These are phyloP conservation scores for Hydrophis major DNA, from an alignment of 2,797 vertebrate genomes.

Conservation along the genomic window DNA sequence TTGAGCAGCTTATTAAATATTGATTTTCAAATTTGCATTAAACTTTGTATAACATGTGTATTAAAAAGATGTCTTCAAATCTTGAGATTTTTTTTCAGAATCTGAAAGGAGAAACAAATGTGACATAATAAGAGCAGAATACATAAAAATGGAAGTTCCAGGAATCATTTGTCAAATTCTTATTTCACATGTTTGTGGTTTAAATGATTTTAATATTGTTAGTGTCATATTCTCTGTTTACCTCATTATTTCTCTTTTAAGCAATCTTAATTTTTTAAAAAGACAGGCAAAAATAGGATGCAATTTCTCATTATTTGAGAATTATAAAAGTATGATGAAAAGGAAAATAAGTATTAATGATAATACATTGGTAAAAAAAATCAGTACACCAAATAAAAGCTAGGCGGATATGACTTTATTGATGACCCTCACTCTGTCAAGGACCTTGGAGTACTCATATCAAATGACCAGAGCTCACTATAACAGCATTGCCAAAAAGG, in stretches of 20 bases:
- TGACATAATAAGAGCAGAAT: not conserved
- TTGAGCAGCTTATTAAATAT: not conserved
- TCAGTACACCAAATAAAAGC: too few species aligned
- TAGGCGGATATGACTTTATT: too few species aligned
- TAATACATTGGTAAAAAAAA: not conserved
- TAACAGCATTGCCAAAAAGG: too few species aligned
- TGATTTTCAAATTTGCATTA: not conserved
- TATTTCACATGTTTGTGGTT: not conserved
- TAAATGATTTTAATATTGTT: not conserved
- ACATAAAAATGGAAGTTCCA: not conserved
- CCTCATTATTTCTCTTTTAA: constrained; percentile 55
- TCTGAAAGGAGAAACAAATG: not conserved
- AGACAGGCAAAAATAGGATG: constrained; percentile 40
- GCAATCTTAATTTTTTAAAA: constrained; percentile 34
- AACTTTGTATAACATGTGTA: not conserved
- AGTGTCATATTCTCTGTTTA: constrained; percentile 33
- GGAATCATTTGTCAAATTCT: not conserved
- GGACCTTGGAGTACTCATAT: too few species aligned
- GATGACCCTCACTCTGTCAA: too few species aligned
- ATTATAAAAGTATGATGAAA: constrained; percentile 57
- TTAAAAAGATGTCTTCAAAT: not conserved
- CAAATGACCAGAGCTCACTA: too few species aligned
- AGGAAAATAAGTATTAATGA: constrained; percentile 53
- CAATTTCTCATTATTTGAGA: constrained; percentile 53
- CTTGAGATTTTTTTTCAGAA: not conserved